phyloP scores from a whole-genome alignment of 2,888 invertebrate species.

The Lacanobia wlatinum region DNA sequence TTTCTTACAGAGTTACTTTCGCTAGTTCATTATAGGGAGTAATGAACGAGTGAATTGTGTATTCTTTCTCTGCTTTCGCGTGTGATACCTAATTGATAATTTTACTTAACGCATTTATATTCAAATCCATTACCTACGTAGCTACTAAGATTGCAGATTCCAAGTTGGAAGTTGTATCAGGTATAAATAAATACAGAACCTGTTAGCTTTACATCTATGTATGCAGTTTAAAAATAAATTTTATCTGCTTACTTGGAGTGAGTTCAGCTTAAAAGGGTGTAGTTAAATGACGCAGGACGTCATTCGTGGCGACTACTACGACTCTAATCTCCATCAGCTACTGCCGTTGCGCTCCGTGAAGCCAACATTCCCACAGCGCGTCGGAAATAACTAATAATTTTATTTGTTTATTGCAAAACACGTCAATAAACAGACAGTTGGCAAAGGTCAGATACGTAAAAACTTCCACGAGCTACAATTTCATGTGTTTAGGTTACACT shows the following conservation, averaged over 20 bases:
- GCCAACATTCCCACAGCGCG: slow-evolving; percentile 54
- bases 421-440: slow-evolving; percentile 55
- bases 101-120: slow-evolving; percentile 28
- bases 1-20: slow-evolving; percentile 19
- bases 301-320: slow-evolving; percentile 58
- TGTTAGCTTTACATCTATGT: slow-evolving; percentile 57
- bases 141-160: slow-evolving; percentile 46
- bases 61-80: too few species aligned
- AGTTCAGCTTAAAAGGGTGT: slow-evolving; percentile 61
- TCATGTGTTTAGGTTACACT: slow-evolving; percentile 2
- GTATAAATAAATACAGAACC: slow-evolving; percentile 63
- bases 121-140: slow-evolving; percentile 20
- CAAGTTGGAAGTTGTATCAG: slow-evolving; percentile 24
- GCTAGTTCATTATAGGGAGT: not conserved
- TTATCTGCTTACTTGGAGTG: slow-evolving; percentile 59
- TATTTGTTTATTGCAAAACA: slow-evolving; percentile 65
- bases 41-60: too few species aligned
- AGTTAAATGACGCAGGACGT: slow-evolving; percentile 61
- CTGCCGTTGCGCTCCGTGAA: slow-evolving; percentile 49
- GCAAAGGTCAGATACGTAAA: slow-evolving; percentile 60
- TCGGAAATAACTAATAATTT: slow-evolving; percentile 58
- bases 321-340: slow-evolving; percentile 65
- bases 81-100: slow-evolving; percentile 19
- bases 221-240: slow-evolving; percentile 66
- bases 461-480: slow-evolving; percentile 50